phyloP scores from a whole-genome alignment of 2,888 invertebrate genomes.

The Xanthostigma xanthostigma region DNA sequence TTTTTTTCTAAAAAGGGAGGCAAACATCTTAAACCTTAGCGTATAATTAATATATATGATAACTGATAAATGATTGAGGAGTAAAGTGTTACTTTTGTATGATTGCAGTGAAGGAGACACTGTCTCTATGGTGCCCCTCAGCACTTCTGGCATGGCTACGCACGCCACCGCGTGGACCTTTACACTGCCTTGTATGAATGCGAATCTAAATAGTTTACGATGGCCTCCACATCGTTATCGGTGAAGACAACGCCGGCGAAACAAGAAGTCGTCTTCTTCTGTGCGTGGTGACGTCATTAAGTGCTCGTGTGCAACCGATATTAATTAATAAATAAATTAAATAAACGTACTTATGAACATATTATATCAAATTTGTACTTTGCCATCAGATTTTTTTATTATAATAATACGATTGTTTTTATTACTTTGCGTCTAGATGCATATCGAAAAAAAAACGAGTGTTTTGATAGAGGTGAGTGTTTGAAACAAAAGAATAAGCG shows the following conservation, averaged over 20 bases:
- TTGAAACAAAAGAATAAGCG: slow-evolving; percentile 7
- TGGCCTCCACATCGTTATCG: slow-evolving; percentile 6
- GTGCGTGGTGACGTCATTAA: slow-evolving; percentile 15
- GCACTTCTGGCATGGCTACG: slow-evolving; percentile 20
- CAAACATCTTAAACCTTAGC: too few relatives aligned
- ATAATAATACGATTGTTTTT: slow-evolving; percentile 13
- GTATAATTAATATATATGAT: too few relatives aligned
- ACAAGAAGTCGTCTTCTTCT: background rate
- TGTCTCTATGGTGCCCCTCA: slow-evolving; percentile 34
- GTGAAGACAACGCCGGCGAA: slow-evolving; percentile 7
- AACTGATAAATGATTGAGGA: too few relatives aligned
- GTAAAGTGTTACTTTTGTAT: too few relatives aligned
- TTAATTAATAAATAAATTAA: slow-evolving; percentile 6
- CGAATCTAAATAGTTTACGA: slow-evolving; percentile 8
- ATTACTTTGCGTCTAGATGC: slow-evolving; percentile 16
- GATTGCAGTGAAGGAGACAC: slow-evolving; percentile 42
- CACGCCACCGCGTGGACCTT: slow-evolving; percentile 12
- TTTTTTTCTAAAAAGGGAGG: too few relatives aligned
- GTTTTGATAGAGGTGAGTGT: slow-evolving; percentile 11
- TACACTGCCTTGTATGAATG: slow-evolving; percentile 9
- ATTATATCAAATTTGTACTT: slow-evolving; percentile 14
- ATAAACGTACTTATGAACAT: slow-evolving; percentile 10
- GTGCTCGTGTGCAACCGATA: slow-evolving; percentile 9
- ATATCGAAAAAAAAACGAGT: slow-evolving; percentile 15
- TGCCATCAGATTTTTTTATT: slow-evolving; percentile 15